A percentile compares a stretch with the other conserved stretches of the same genome.
These are phyloP conservation scores for Andrena haemorrhoa DNA, from an alignment of 2,888 invertebrate species.

Conservation along the genomic window DNA sequence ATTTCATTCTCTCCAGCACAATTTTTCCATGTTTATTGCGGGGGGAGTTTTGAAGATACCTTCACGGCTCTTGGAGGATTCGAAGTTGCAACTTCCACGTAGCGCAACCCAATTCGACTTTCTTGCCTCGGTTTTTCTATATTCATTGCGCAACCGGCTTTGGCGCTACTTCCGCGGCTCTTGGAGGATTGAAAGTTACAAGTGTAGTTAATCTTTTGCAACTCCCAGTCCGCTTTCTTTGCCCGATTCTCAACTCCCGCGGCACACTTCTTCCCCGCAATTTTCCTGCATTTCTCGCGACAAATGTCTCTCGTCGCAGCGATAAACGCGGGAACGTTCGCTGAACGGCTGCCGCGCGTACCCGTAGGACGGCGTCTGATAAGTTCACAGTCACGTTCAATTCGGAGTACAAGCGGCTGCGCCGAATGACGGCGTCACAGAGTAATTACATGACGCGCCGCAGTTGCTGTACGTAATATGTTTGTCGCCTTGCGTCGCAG, in stretches of 20 bases:
- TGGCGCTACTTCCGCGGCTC: neutral
- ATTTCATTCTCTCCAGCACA: neutral
- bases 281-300: no score
- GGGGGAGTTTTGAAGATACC: conserved; percentile 2
- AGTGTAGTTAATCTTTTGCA: conserved; percentile 23
- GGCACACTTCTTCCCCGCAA: conserved; percentile 10
- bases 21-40: conserved; percentile 5
- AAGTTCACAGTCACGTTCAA: conserved; percentile 13
- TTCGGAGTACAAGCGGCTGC: neutral
- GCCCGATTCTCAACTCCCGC: neutral
- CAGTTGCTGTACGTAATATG: conserved; percentile 29
- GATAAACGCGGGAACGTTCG: neutral
- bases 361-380: conserved; percentile 5
- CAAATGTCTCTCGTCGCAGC: neutral
- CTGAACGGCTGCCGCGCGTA: neutral
- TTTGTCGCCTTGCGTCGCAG: conserved; percentile 28
- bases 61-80: neutral
- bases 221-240: conserved; percentile 27
- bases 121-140: conserved; percentile 1
- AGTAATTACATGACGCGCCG: conserved; percentile 35
- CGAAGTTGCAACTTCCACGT: conserved; percentile 19
- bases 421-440: conserved; percentile 10
- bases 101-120: conserved; percentile 4
- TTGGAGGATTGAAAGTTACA: conserved; percentile 15
- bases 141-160: neutral